Conservation (phyloP, 2,113 vertebrate genomes). For the Ardeotis arabs region DNA sequence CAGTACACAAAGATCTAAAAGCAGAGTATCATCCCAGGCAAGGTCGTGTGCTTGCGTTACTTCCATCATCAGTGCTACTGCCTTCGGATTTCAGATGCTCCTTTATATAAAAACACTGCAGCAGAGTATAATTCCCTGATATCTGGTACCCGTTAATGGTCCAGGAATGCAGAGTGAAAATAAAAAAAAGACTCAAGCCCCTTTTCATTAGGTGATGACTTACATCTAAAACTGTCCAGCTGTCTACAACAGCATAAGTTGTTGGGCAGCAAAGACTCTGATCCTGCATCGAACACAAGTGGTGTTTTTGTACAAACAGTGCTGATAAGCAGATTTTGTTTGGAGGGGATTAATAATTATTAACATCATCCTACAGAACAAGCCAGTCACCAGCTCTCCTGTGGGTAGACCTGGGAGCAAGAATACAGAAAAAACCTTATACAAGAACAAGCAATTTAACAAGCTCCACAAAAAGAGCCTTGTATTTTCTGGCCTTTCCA, state of each 20-base stretch:
- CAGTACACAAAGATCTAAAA: background rate
- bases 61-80: background rate
- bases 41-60: background rate
- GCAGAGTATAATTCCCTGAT: background rate
- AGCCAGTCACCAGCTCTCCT: background rate
- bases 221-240: background rate
- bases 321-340: background rate
- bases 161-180: background rate
- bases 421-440: background rate
- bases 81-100: background rate
- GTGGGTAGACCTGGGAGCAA: background rate
- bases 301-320: background rate
- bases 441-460: background rate
- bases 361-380: background rate
- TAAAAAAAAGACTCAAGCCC: background rate
- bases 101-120: background rate
- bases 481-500: background rate
- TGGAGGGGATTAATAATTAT: background rate
- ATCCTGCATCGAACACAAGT: background rate
- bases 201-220: background rate
- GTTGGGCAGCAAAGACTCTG: background rate
- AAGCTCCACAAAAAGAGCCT: background rate
- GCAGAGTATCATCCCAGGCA: background rate
- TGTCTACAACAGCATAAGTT: background rate
- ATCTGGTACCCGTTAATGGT: background rate